A percentile compares a stretch with the other conserved stretches of the same genome.
These are phyloP conservation scores for Zaprionus africanus DNA, from an alignment of 1,140 invertebrate genomes.

Conservation along the genomic window DNA sequence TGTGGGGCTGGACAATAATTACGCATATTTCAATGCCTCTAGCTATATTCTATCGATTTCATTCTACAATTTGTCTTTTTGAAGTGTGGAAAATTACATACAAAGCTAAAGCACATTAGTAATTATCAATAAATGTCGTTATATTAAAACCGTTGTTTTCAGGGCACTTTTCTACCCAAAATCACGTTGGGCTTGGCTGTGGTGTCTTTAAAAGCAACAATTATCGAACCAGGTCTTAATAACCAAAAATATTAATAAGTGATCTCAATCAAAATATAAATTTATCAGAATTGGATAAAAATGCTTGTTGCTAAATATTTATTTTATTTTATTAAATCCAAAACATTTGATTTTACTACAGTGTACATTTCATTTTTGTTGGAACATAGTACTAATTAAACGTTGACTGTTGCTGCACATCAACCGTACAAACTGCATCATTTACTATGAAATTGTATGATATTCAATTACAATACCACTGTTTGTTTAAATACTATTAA, in stretches of 20 bases:
- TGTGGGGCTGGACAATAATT: conserved; percentile 95
- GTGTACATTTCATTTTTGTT: conserved; percentile 4
- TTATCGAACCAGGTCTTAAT: too few species aligned
- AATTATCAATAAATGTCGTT: neutral
- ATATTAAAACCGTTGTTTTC: too few species aligned
- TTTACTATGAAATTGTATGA: neutral
- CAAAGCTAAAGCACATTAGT: conserved; percentile 86
- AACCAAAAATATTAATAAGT: too few species aligned
- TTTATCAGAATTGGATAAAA: neutral
- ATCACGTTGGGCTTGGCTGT: too few species aligned
- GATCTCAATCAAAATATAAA: too few species aligned
- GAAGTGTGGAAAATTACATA: conserved; percentile 98
- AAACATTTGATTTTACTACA: neutral
- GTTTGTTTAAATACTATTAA: neutral
- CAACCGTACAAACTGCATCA: neutral
- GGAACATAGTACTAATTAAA: neutral
- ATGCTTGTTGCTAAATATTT: neutral
- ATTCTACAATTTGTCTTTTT: conserved; percentile 97
- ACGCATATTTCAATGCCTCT: conserved; percentile 93
- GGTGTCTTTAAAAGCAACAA: too few species aligned
- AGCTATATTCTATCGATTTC: conserved; percentile 95
- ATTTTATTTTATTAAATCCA: conserved; percentile 20
- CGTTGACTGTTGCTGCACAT: neutral
- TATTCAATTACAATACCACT: neutral
- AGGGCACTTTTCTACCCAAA: too few species aligned